Evolutionary conservation across 1,140 invertebrate species (phyloP).

Genomic region (Bombus consobrinus): DNA sequence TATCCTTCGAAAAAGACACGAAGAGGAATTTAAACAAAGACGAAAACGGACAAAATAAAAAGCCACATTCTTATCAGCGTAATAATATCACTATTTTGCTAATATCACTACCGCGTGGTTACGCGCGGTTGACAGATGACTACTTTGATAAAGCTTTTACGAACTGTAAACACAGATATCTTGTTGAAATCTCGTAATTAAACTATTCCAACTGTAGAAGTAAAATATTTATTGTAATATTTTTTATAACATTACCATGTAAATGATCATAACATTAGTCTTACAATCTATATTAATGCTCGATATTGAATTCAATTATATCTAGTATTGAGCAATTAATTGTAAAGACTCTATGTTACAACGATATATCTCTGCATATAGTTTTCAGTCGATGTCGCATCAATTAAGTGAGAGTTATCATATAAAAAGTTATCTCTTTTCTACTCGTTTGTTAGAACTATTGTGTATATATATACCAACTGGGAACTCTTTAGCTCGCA

Average conservation of each 20-base stretch:
- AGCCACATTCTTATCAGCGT: slow-evolving; percentile 23
- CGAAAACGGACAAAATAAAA: slow-evolving; percentile 47
- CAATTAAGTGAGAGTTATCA: slow-evolving; percentile 17
- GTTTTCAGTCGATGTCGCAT: slow-evolving; percentile 33
- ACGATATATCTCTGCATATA: slow-evolving; percentile 39
- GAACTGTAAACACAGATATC: background rate
- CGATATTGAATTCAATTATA: slow-evolving; percentile 57
- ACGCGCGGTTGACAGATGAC: background rate
- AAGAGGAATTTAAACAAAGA: background rate
- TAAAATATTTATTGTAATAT: slow-evolving; percentile 72
- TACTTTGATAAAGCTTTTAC: background rate
- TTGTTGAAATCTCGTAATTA: background rate
- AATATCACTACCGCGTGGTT: background rate
- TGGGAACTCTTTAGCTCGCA: too few relatives aligned
- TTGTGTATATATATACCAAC: too few relatives aligned
- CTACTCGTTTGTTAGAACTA: too few relatives aligned
- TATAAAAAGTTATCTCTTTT: background rate
- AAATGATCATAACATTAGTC: slow-evolving; percentile 58
- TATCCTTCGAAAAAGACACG: background rate
- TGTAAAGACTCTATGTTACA: slow-evolving; percentile 73
- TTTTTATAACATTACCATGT: slow-evolving; percentile 63
- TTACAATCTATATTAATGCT: slow-evolving; percentile 63
- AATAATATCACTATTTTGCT: background rate
- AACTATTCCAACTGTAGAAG: slow-evolving; percentile 50
- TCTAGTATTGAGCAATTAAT: slow-evolving; percentile 76